Percentiles rank a stretch among this genome's conserved stretches.
phyloP scores from a whole-genome alignment of 23 tunicate genomes.

The Halocynthia roretzi region DNA sequence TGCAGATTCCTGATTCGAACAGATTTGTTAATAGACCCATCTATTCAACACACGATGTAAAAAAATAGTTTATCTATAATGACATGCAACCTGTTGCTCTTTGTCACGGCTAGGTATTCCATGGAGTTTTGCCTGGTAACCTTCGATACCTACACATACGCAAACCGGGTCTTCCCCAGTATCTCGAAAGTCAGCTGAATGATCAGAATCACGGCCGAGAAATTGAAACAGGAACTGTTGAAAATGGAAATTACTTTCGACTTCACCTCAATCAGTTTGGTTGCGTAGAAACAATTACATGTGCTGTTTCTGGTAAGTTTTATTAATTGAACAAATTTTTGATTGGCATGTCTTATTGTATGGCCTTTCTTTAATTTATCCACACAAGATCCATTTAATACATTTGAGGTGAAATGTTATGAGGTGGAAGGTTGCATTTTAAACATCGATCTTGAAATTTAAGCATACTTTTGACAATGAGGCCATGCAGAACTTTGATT shows the following conservation, averaged over 20 bases:
- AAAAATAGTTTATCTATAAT: slow-evolving; percentile 2
- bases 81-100: not conserved
- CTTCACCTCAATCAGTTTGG: slow-evolving; percentile 74
- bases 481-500: no score
- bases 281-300: slow-evolving; percentile 88
- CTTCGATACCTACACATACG: slow-evolving; percentile 69
- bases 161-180: slow-evolving; percentile 61
- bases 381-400: no score
- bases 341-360: no score
- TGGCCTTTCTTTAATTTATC: no score
- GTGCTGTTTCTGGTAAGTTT: slow-evolving; percentile 27
- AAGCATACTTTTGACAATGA: no score
- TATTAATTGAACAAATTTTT: no score
- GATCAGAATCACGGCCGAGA: slow-evolving; percentile 63
- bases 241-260: slow-evolving; percentile 79
- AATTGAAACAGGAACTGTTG: slow-evolving; percentile 64
- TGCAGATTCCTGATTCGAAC: no score
- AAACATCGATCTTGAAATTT: no score
- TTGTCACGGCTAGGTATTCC: slow-evolving; percentile 30
- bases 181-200: slow-evolving; percentile 45
- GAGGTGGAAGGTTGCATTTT: no score
- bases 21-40: no score
- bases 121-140: slow-evolving; percentile 60
- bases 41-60: no score
- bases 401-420: no score